A percentile compares a stretch with the other conserved stretches of the same genome.
These are phyloP conservation scores for Limnephilus rhombicus DNA, from an alignment of 2,888 invertebrate genomes.

Conservation along the genomic window DNA sequence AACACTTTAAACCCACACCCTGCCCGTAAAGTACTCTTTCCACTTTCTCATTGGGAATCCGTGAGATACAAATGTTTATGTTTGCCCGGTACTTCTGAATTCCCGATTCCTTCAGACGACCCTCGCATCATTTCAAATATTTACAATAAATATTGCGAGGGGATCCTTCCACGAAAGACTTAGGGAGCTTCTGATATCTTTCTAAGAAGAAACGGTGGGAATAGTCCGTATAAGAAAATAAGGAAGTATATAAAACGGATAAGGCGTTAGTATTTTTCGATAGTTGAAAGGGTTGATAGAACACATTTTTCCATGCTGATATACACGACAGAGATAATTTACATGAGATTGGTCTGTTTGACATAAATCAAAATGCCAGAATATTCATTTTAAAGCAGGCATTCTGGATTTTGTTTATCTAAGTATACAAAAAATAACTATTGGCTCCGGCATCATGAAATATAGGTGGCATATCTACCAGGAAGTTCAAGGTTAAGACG, in stretches of 20 bases:
- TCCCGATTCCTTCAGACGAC: background rate
- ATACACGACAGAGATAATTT: background rate
- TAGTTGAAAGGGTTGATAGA: slow-evolving; percentile 19
- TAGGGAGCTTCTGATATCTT: slow-evolving; percentile 11
- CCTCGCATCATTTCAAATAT: slow-evolving; percentile 27
- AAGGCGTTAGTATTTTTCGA: slow-evolving; percentile 20
- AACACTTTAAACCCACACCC: background rate
- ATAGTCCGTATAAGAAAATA: background rate
- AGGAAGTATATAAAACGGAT: slow-evolving; percentile 18
- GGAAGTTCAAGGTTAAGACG: no score
- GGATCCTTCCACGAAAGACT: background rate
- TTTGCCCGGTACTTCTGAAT: slow-evolving; percentile 11
- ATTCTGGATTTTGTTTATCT: no score
- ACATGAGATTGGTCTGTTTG: background rate
- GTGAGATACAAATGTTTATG: slow-evolving; percentile 14
- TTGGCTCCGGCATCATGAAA: no score
- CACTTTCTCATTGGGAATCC: background rate
- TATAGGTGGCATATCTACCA: no score
- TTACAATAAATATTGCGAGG: slow-evolving; percentile 21
- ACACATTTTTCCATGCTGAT: background rate
- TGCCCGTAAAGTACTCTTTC: background rate
- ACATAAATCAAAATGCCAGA: background rate
- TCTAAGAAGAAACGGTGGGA: background rate
- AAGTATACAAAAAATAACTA: no score
- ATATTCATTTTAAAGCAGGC: background rate